Conservation (phyloP, 2,888 invertebrate species). For the Hypena proboscidalis region DNA sequence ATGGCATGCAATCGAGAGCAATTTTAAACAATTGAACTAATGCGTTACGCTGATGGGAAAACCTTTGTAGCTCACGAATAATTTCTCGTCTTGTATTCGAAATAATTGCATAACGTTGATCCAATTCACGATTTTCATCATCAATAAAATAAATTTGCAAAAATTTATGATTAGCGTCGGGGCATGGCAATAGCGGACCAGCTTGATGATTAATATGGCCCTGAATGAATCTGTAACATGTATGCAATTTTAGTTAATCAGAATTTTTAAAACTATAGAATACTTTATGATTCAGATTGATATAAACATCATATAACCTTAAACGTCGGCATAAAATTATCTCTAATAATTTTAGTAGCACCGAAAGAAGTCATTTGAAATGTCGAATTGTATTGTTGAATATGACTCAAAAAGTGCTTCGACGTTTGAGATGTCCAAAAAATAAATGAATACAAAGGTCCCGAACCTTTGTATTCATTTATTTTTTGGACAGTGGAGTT, state of each 20-base stretch:
- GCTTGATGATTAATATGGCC: slow-evolving; percentile 1
- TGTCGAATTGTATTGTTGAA: too few species aligned
- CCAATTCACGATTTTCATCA: slow-evolving; percentile 7
- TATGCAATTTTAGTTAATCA: slow-evolving; percentile 4
- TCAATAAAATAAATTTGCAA: slow-evolving; percentile 3
- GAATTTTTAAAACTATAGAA: slow-evolving; percentile 1
- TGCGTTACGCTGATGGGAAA: slow-evolving; percentile 14
- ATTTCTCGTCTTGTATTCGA: slow-evolving; percentile 11
- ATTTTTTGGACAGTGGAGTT: too few species aligned
- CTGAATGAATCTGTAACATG: slow-evolving; percentile 4
- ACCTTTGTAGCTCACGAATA: slow-evolving; percentile 14
- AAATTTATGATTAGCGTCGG: slow-evolving; percentile 2
- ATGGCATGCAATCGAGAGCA: slow-evolving; percentile 13
- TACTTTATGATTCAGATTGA: slow-evolving; percentile 2
- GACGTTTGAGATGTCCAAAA: too few species aligned
- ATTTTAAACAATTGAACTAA: slow-evolving; percentile 16
- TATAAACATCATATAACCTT: slow-evolving; percentile 7
- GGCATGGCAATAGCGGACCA: slow-evolving; percentile 2
- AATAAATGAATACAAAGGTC: too few species aligned
- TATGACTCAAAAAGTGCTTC: too few species aligned
- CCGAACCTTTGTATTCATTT: too few species aligned
- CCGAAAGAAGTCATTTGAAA: too few species aligned
- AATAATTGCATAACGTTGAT: slow-evolving; percentile 7
- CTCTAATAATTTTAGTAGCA: too few species aligned
- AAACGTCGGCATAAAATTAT: slow-evolving; percentile 4